Evolutionary conservation across 2,888 invertebrate genomes (phyloP), one percentile per base, ranked within the genome.

Genomic region (Druceiella hillmani): DNA sequence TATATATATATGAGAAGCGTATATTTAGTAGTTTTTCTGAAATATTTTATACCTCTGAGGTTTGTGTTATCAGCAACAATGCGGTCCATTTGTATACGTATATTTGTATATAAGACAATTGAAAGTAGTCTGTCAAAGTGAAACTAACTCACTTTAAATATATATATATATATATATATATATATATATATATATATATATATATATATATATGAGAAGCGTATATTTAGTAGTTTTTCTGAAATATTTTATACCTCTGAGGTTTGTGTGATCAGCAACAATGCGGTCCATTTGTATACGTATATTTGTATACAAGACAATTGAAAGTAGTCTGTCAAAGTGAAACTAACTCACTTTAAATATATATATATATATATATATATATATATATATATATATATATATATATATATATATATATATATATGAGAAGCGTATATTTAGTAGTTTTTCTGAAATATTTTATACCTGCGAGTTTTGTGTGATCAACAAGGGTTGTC

Each of bases 121-220:
- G 6, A 20, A 7, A 20, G 6, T 7, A 7, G n/a, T 20, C 6
- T 20, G n/a, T 20, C 6, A 7, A 20, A 7, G n/a, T 20, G n/a
- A 7, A 20, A 7, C 6, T 20, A 20, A 7, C 6, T 20, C 6
- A 7, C 6, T 20, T 7, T 20, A 20, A 7, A 20, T 20, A 20
- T 20, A 20, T 20, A 20, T 20, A 20, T 20, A 20, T 20, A 20
- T 20, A 20, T 20, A 20, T 20, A 20, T 20, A 20, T 20, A 20
- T 20, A 20, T 20, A 20, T 20, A 20, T 20, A 20, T 20, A 20
- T 20, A 20, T 20, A 20, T 20, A 20, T 20, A 20, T 20, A 20
- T n/a, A n/a, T n/a, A n/a, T n/a, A n/a, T n/a, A n/a, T n/a, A n/a
- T n/a, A n/a, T n/a, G n/a, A n/a, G n/a, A n/a, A n/a, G n/a, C n/a